Evolutionary conservation across 2,113 vertebrate genomes (phyloP).

Genomic region (Phylloscopus trochiloides): DNA sequence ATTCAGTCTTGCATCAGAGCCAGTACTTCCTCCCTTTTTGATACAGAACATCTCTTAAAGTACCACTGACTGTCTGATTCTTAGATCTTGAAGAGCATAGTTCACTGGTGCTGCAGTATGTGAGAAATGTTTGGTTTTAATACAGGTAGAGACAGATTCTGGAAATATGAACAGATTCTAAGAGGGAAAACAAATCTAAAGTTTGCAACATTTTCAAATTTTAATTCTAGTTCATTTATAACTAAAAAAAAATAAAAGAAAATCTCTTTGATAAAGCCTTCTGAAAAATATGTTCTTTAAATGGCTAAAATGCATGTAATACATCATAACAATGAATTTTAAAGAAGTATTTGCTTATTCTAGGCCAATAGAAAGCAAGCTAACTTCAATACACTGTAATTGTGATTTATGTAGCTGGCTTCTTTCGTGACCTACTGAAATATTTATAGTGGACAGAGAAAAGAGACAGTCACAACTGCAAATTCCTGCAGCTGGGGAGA

Average conservation of each 20-base stretch:
- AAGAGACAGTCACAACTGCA: constrained; percentile 75
- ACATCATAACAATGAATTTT: background rate
- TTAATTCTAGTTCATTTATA: background rate
- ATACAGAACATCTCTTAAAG: background rate
- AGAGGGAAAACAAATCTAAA: background rate
- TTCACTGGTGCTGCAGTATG: background rate
- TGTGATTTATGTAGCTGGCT: constrained; percentile 64
- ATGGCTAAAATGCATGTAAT: background rate
- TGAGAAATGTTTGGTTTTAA: background rate
- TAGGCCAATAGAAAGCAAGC: background rate
- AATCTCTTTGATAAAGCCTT: background rate
- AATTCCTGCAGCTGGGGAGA: constrained; percentile 82
- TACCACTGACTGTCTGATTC: background rate
- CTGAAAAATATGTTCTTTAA: background rate
- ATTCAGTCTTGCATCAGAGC: background rate
- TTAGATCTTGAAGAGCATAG: background rate
- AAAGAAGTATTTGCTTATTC: background rate
- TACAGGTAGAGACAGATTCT: background rate
- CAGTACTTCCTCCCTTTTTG: background rate
- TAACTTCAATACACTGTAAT: background rate
- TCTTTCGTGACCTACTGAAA: constrained; percentile 83
- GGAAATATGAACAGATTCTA: background rate
- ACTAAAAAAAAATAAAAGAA: background rate
- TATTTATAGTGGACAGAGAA: constrained; percentile 86
- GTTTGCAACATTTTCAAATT: background rate